Base-by-base conservation (phyloP, 92 coral and sea anemone species). In the Paragorgia papillata region DNA sequence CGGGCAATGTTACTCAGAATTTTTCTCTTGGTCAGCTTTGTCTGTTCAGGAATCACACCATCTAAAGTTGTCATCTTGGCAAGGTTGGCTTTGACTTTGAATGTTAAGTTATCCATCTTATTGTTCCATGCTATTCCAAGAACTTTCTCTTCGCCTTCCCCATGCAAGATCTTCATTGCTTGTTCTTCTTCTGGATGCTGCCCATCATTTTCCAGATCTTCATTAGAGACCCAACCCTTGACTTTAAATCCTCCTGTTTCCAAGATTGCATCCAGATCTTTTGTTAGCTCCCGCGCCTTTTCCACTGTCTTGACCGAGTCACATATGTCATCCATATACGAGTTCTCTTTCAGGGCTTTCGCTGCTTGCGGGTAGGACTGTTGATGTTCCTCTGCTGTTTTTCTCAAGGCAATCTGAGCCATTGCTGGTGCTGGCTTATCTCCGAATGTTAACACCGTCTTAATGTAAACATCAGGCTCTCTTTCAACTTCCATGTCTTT, bases 321-420 rank as follows among this genome's bases (percentile, higher is more conserved):
- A 34, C 89, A 81, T 21, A 85, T 88, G 18, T 88, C 89, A 41
- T 85, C 89, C 89, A 89, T 89, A 63, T 85, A 85, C 4, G 80
- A 69, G 61, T 89, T 89, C 19, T 87, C 81, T 40, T 78, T 34
- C 12, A 85, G 22, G 1, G 73, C 75, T 40, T 74, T 69, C 3
- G 93, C 93, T 85, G 89, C 92, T 66, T 35, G 65, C 9, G 87
- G 92, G 53, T 34, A 67, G 0, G 27, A 61, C 10, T 33, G 66
- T 31, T 77, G 51, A 17, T 57, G 66, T 10, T 76, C 74, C 31
- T 82, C 60, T 24, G 87, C 92, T 0, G 87, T 88, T 46, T 82
- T 88, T 31, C 85, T 35, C 14, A 88, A 73, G 18, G 85, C 88
- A 10, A 65, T 75, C 56, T 66, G 86, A 13, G 85, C 85, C 85